Base-by-base conservation (phyloP, 2,797 vertebrate genomes). In the Valencia hispanica region DNA sequence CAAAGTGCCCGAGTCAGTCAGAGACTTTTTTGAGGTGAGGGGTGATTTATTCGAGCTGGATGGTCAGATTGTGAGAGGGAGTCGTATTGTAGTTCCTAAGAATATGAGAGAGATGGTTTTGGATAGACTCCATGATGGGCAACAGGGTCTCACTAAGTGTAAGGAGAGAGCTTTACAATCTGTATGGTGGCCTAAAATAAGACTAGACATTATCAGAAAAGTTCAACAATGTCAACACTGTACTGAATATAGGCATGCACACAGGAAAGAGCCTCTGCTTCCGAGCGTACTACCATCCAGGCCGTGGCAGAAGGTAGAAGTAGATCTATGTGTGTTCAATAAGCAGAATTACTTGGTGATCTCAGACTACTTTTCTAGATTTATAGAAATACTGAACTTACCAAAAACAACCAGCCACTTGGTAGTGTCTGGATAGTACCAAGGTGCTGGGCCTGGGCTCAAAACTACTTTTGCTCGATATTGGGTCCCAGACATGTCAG, bases 121-220 rank as follows among this genome's bases (percentile, higher is more conserved):
- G 36, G 20, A 81, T 15, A 82, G 69, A n/a, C 82, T 82, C 53
- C 55, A 84, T 41, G 47, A 79, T 14, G 65, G 63, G 32, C 63
- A 75, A 25, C 70, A 75, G n/a, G 78, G 75, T 1, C 69, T 84
- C 10, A 2, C 32, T 12, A 78, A 81, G 43, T 73, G 73, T 32
- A 78, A 73, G 1, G 78, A 78, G 14, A 61, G 39, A 72, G 68
- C 63, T 17, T 12, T 20, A 20, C 39, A 75, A 14, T 69, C 27
- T 25, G 36, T 59, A 5, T 69, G 51, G 50, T 69, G 30, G 53
- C 73, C 47, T 14, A 18, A 5, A 22, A 76, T 70, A 3, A 45
- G 34, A 45, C 8, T 55, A 0, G 59, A 55, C n/a, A 87, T 81
- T 7, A 50, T 15, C n/a, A 55, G 59, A 4, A 69, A 55, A 72